Conservation (phyloP, 2,888 invertebrate genomes). For the Iphiclides podalirius region DNA sequence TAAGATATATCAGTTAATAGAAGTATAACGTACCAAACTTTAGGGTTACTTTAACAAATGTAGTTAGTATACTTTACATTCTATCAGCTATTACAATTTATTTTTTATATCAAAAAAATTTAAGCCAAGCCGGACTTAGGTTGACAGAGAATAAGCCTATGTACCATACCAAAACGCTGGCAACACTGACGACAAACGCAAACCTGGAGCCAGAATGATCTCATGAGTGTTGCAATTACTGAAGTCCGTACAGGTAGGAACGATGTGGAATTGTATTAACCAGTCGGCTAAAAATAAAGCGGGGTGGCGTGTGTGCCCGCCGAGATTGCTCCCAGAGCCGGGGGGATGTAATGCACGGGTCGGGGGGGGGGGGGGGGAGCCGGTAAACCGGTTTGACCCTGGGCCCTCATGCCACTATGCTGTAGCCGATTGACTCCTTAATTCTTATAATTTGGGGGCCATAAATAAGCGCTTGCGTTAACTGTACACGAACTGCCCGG, state of each 20-base stretch:
- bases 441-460: constrained; percentile 35
- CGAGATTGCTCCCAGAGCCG: constrained; percentile 31
- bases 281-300: constrained; percentile 65
- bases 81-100: too few relatives aligned
- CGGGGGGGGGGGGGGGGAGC: constrained; percentile 20
- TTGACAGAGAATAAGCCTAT: too few relatives aligned
- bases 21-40: too few relatives aligned
- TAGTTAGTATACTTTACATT: too few relatives aligned
- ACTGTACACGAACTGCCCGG: constrained; percentile 21
- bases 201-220: too few relatives aligned
- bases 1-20: too few relatives aligned
- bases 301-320: constrained; percentile 38
- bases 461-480: constrained; percentile 31
- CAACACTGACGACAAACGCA: too few relatives aligned
- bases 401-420: constrained; percentile 18
- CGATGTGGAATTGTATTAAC: constrained; percentile 49
- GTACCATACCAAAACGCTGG: too few relatives aligned
- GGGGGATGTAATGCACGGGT: constrained; percentile 23
- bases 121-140: too few relatives aligned
- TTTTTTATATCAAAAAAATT: too few relatives aligned
- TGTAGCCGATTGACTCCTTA: constrained; percentile 25
- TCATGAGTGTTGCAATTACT: constrained; percentile 8
- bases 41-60: too few relatives aligned
- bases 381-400: constrained; percentile 29
- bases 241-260: constrained; percentile 29